Evolutionary conservation across 2,888 invertebrate species (phyloP), one percentile per base, ranked within the genome.

Genomic region (Ormyrus thymus): DNA sequence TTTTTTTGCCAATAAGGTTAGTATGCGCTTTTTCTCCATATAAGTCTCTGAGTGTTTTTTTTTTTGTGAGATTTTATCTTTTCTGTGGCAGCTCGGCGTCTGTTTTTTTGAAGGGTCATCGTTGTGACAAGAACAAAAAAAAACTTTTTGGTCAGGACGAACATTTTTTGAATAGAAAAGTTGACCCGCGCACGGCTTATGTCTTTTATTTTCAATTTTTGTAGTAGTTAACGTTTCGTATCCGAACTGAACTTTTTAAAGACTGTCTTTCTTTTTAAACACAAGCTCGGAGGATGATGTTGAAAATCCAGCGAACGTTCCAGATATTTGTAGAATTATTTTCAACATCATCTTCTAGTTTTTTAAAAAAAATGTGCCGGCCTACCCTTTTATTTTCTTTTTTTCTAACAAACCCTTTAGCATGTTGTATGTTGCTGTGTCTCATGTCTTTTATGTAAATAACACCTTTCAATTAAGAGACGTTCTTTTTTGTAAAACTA

Each of bases 1-100:
- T 76, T 78, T 73, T 78, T 79, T 70, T 72, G 55, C 11, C 56
- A 64, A 51, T 64, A 78, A 81, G 81, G 81, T 81, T 70, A 81
- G 81, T 81, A 81, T 72, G 53, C 45, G 55, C 53, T 81, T 78
- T 66, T 77, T 73, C 62, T 74, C 13, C 29, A 29, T 65, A 62
- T 8, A 72, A 72, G 58, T 55, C 46, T 76, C 29, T 80, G 74
- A 70, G 78, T 81, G 71, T 76, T 81, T 77, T 29, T 81, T 77
- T 29, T 29, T 29, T 76, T 77, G 72, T 80, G 74, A 53, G 9
- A 76, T 70, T 70, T 65, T 59, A 48, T 73, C 15, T 73, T 65
- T 78, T 72, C 43, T 78, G 61, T 78, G 58, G 72, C 72, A 77
- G 55, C 58, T 65, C 70, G 56, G 64, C 64, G 62, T 64, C 6